phyloP scores from a whole-genome alignment of 2,797 vertebrate genomes.

The Thunnus albacares region DNA sequence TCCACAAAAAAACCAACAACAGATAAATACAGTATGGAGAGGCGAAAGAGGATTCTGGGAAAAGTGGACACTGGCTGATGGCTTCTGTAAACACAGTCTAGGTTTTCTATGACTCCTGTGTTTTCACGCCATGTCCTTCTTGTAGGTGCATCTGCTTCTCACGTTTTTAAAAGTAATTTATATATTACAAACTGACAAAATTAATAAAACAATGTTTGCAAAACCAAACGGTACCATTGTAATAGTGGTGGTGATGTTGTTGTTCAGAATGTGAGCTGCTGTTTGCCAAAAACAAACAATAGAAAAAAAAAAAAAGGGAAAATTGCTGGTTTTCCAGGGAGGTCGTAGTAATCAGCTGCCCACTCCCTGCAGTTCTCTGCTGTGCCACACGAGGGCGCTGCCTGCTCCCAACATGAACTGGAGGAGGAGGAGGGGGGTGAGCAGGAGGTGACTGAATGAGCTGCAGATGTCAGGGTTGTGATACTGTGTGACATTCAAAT shows the following conservation, averaged over 20 bases:
- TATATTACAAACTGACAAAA: slow-evolving; percentile 89
- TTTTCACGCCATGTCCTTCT: slow-evolving; percentile 73
- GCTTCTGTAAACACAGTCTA: slow-evolving; percentile 69
- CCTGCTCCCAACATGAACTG: slow-evolving; percentile 1
- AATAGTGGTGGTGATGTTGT: slow-evolving; percentile 29
- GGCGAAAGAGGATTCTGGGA: slow-evolving; percentile 46
- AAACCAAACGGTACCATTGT: slow-evolving; percentile 63
- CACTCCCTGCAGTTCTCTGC: slow-evolving; percentile 32
- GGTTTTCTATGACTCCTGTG: slow-evolving; percentile 74
- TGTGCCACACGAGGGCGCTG: slow-evolving; percentile 12
- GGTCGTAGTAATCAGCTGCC: slow-evolving; percentile 17
- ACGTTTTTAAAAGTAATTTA: slow-evolving; percentile 96
- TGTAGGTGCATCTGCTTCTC: slow-evolving; percentile 87
- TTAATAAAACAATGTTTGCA: slow-evolving; percentile 80
- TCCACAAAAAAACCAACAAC: slow-evolving; percentile 54
- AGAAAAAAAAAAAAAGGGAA: neutral
- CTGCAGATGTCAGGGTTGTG: neutral
- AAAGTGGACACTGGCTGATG: slow-evolving; percentile 61
- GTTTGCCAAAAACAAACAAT: slow-evolving; percentile 27
- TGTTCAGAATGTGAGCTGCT: slow-evolving; percentile 36
- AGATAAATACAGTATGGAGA: slow-evolving; percentile 41
- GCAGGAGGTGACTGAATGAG: slow-evolving; percentile 3
- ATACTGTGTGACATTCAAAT: neutral
- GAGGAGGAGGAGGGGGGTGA: neutral
- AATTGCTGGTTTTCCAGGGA: slow-evolving; percentile 30